Evolutionary conservation across 2,113 vertebrate genomes (phyloP).

Genomic region (Tetraodon nigroviridis): DNA sequence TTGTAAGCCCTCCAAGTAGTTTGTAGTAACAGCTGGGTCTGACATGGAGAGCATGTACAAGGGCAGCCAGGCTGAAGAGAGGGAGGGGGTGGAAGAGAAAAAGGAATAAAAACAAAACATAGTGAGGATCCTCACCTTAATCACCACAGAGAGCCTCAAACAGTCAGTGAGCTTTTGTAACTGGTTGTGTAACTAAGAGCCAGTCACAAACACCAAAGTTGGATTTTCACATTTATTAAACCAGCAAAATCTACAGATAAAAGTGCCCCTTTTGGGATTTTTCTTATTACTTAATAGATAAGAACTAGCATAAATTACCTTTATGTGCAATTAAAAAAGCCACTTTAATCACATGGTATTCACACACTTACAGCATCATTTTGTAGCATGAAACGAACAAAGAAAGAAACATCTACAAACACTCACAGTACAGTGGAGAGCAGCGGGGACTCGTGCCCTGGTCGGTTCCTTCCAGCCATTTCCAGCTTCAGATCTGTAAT

Average conservation of each 20-base stretch:
- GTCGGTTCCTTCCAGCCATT: conserved; percentile 68
- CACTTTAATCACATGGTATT: conserved; percentile 22
- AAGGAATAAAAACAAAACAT: conserved; percentile 41
- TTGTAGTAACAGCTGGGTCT: conserved; percentile 81
- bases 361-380: conserved; percentile 33
- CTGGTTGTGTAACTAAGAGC: conserved; percentile 15
- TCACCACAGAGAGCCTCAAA: conserved; percentile 19
- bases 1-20: conserved; percentile 78
- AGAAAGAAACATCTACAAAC: conserved; percentile 40
- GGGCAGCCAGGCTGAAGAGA: conserved; percentile 71
- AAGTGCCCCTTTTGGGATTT: too few species aligned
- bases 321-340: too few species aligned
- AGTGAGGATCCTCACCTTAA: conserved; percentile 43
- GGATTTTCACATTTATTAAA: too few species aligned
- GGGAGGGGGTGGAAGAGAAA: conserved; percentile 54
- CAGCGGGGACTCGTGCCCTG: conserved; percentile 52
- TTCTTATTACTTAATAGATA: too few species aligned
- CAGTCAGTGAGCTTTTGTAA: not conserved
- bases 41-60: conserved; percentile 79
- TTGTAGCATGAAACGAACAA: conserved; percentile 31
- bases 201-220: not conserved
- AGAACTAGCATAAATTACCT: too few species aligned
- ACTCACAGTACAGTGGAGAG: conserved; percentile 56
- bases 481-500: conserved; percentile 73
- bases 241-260: too few species aligned